Evolutionary conservation across 92 coral and sea anemone genomes (phyloP).

Genomic region (Muricea muricata): DNA sequence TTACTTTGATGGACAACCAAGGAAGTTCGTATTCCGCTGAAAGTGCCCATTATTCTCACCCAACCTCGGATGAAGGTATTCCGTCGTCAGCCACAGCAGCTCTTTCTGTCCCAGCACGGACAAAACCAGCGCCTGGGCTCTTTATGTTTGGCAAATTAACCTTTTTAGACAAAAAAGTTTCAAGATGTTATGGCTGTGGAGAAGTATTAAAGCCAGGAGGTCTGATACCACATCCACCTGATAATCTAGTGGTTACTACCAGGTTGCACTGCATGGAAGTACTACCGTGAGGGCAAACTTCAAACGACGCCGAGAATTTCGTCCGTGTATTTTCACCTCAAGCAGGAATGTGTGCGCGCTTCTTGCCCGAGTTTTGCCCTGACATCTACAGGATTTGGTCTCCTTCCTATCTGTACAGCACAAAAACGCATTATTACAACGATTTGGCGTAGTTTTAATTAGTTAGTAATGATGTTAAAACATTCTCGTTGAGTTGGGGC

Average conservation of each 20-base stretch:
- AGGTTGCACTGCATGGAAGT: slow-evolving; percentile 45
- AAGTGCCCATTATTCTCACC: neutral
- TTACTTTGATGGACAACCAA: too few species aligned
- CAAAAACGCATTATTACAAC: neutral
- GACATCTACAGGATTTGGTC: slow-evolving; percentile 29
- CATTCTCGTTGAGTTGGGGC: too few species aligned
- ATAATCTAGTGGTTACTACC: slow-evolving; percentile 60
- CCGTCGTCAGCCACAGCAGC: neutral
- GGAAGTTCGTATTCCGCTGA: too few species aligned
- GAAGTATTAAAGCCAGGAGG: slow-evolving; percentile 63
- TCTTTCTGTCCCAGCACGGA: slow-evolving; percentile 28
- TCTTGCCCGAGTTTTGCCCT: neutral
- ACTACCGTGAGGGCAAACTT: slow-evolving; percentile 46
- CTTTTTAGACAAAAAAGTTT: slow-evolving; percentile 66
- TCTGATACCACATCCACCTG: slow-evolving; percentile 54
- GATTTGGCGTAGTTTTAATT: neutral
- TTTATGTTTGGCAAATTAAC: slow-evolving; percentile 49
- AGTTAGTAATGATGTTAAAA: too few species aligned
- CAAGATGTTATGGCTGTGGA: slow-evolving; percentile 67
- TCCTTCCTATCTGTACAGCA: slow-evolving; percentile 34
- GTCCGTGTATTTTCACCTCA: slow-evolving; percentile 54
- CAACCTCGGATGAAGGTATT: neutral
- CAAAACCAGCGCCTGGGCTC: slow-evolving; percentile 58
- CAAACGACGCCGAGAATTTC: slow-evolving; percentile 53
- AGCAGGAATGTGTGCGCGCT: slow-evolving; percentile 35